Evolutionary conservation across 2,888 invertebrate genomes (phyloP).

Genomic region (Drosophila phalerata): DNA sequence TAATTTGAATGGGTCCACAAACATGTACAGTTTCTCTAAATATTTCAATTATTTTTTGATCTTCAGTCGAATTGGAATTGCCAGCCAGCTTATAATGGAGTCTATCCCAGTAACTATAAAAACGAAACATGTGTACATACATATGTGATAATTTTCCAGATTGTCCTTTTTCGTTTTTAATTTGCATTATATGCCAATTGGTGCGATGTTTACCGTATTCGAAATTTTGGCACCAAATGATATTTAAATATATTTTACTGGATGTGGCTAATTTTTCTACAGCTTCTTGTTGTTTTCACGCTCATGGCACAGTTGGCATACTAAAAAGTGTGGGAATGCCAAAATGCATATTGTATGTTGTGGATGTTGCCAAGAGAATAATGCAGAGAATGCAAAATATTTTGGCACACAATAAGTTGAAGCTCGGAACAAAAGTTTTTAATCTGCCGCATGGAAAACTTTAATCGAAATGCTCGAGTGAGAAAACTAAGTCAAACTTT

Average conservation of each 20-base stretch:
- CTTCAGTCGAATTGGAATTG: too few species aligned
- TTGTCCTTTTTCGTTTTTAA: not conserved
- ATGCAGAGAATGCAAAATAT: constrained; percentile 55
- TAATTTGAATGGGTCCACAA: too few species aligned
- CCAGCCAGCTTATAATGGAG: too few species aligned
- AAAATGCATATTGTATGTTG: constrained; percentile 41
- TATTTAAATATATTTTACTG: constrained; percentile 37
- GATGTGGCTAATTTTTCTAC: not conserved
- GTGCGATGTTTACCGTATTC: not conserved
- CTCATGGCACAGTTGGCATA: constrained; percentile 57
- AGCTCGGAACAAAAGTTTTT: constrained; percentile 68
- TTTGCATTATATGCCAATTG: not conserved
- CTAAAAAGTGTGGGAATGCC: constrained; percentile 19
- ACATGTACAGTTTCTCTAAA: too few species aligned
- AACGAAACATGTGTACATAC: too few species aligned
- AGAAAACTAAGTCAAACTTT: constrained; percentile 79
- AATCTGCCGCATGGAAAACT: constrained; percentile 78
- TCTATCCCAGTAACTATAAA: not conserved
- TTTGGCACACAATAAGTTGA: constrained; percentile 57
- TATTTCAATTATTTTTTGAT: too few species aligned
- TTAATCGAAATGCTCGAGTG: constrained; percentile 73
- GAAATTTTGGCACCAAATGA: constrained; percentile 8
- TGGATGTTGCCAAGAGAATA: constrained; percentile 55
- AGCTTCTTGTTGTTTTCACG: constrained; percentile 19
- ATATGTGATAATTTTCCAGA: not conserved